Conservation (phyloP, 2,797 vertebrate species). For the Syngnathus rostellatus region DNA sequence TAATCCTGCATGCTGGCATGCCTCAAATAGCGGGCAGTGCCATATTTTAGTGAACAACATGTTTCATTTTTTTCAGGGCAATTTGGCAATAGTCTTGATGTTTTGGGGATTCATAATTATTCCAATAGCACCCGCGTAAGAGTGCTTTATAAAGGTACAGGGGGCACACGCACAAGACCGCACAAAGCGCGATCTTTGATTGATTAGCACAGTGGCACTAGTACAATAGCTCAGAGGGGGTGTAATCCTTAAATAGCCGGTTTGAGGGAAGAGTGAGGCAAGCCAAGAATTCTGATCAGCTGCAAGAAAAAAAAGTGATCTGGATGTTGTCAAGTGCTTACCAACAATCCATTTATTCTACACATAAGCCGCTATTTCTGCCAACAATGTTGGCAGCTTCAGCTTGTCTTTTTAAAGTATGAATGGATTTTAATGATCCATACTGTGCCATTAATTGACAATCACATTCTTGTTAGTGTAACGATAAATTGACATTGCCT, state of each 20-base stretch:
- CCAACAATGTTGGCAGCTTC: not conserved
- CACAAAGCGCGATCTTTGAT: constrained; percentile 65
- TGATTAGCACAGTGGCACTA: constrained; percentile 73
- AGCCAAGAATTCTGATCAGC: constrained; percentile 71
- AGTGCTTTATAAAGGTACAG: constrained; percentile 31
- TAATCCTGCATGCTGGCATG: constrained; percentile 58
- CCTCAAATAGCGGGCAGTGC: constrained; percentile 61
- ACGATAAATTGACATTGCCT: not conserved
- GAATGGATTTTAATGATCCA: not conserved
- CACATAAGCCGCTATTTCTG: constrained; percentile 4
- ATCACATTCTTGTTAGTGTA: not conserved
- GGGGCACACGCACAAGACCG: constrained; percentile 18
- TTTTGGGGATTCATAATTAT: constrained; percentile 51
- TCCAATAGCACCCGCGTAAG: constrained; percentile 53
- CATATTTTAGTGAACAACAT: constrained; percentile 66
- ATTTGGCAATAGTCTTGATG: constrained; percentile 67
- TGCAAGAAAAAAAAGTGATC: constrained; percentile 39
- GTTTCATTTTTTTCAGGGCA: constrained; percentile 66
- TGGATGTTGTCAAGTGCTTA: constrained; percentile 41
- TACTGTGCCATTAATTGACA: not conserved
- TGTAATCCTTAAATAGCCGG: constrained; percentile 69
- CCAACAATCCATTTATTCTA: constrained; percentile 21
- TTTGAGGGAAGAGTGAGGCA: constrained; percentile 52
- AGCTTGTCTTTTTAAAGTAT: not conserved
- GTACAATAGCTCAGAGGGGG: constrained; percentile 68